phyloP scores from a whole-genome alignment of 2,888 invertebrate species.

The Agonopterix arenella region DNA sequence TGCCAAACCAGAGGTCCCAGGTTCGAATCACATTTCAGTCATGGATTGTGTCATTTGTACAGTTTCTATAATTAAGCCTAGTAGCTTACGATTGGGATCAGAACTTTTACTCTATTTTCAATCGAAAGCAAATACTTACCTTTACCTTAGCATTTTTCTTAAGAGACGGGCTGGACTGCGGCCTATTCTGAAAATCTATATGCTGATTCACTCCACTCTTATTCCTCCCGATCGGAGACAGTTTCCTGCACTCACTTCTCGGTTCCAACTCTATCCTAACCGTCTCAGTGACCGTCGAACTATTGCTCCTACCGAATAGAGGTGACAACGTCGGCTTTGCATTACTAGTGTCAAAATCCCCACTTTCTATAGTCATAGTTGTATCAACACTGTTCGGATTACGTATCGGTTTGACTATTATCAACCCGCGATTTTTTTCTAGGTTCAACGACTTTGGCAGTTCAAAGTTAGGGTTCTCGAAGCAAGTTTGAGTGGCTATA shows the following conservation, averaged over 20 bases:
- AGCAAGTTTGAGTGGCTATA: conserved; percentile 61
- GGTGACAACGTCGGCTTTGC: conserved; percentile 61
- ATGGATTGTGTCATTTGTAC: no score
- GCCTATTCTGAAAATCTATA: conserved; percentile 58
- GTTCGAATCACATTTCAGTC: no score
- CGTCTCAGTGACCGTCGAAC: conserved; percentile 34
- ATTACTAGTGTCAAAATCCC: conserved; percentile 43
- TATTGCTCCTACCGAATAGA: conserved; percentile 53
- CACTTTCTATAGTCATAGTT: conserved; percentile 60
- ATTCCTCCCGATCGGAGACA: conserved; percentile 58
- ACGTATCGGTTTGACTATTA: conserved; percentile 56
- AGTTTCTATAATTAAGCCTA: no score
- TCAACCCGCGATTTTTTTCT: conserved; percentile 38
- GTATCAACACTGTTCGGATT: conserved; percentile 51
- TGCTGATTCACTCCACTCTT: conserved; percentile 41
- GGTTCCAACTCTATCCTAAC: conserved; percentile 62
- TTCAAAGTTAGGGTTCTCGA: conserved; percentile 64
- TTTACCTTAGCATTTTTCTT: conserved; percentile 40
- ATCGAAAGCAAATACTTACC: no score
- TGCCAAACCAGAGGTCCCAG: no score
- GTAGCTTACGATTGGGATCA: no score
- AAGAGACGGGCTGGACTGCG: conserved; percentile 61
- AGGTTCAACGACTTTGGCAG: conserved; percentile 25
- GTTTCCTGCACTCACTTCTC: conserved; percentile 53
- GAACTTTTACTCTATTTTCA: no score